phyloP scores from a whole-genome alignment of 2,113 vertebrate genomes.

The Hydrolagus affinis region DNA sequence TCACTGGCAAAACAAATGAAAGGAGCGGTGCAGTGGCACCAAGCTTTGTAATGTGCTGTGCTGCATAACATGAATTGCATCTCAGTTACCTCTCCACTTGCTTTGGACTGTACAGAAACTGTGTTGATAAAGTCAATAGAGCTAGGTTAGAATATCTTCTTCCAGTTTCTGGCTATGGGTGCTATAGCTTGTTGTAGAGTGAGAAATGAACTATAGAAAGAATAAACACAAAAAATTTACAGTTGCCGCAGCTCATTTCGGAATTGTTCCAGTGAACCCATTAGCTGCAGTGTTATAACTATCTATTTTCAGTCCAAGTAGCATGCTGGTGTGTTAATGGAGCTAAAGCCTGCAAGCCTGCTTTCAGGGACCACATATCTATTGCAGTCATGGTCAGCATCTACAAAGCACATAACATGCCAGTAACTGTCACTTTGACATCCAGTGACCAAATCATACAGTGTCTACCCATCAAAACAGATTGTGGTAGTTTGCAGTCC shows the following conservation, averaged over 20 bases:
- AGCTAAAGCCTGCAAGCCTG: not conserved
- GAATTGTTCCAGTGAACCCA: not conserved
- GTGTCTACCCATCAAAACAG: not conserved
- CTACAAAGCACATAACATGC: not conserved
- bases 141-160: too few relatives aligned
- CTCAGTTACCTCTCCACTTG: too few relatives aligned
- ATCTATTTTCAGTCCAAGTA: not conserved
- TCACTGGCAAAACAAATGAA: too few relatives aligned
- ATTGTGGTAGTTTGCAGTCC: not conserved
- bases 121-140: too few relatives aligned
- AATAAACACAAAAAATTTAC: not conserved
- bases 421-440: slow-evolving; percentile 7
- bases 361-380: not conserved
- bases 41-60: too few relatives aligned
- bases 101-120: too few relatives aligned
- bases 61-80: too few relatives aligned
- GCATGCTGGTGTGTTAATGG: not conserved
- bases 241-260: not conserved
- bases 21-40: too few relatives aligned
- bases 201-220: too few relatives aligned
- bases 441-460: slow-evolving; percentile 9
- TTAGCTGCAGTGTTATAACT: not conserved
- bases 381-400: not conserved
- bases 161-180: too few relatives aligned
- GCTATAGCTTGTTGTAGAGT: too few relatives aligned